phyloP scores from a whole-genome alignment of 2,113 vertebrate genomes.

The Platysternon megacephalum region DNA sequence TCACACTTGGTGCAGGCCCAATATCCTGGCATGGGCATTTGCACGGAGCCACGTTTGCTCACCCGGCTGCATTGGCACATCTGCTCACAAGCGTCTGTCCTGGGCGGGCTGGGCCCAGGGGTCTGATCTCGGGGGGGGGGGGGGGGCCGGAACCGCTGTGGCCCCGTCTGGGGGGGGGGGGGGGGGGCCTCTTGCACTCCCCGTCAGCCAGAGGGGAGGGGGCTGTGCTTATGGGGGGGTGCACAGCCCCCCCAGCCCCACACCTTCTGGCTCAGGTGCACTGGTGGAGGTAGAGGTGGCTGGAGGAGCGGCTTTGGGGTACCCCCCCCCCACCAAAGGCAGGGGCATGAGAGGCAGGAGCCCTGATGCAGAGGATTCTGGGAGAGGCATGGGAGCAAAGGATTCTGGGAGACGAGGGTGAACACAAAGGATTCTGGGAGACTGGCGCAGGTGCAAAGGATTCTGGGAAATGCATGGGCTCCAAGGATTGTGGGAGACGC shows the following conservation, averaged over 20 bases:
- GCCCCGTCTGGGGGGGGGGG: neutral
- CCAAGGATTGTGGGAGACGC: too few species aligned
- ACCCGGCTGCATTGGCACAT: too few species aligned
- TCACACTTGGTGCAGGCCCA: neutral
- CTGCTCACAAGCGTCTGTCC: neutral
- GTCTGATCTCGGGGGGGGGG: neutral
- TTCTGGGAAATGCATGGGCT: neutral
- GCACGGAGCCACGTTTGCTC: too few species aligned
- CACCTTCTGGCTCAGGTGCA: too few species aligned
- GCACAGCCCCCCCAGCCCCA: too few species aligned
- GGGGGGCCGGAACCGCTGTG: too few species aligned
- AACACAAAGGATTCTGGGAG: neutral
- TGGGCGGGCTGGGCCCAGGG: neutral
- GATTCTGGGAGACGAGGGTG: neutral
- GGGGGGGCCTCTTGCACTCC: neutral
- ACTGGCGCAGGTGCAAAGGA: neutral
- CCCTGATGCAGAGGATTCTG: neutral
- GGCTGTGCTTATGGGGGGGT: too few species aligned
- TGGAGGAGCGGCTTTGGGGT: too few species aligned
- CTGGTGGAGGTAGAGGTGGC: too few species aligned
- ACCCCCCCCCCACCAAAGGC: too few species aligned
- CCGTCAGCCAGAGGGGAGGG: too few species aligned
- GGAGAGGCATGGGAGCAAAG: neutral
- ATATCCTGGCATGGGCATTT: neutral
- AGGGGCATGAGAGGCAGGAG: neutral